Evolutionary conservation across 2,888 invertebrate species (phyloP).

Genomic region (Caenorhabditis uteleia): DNA sequence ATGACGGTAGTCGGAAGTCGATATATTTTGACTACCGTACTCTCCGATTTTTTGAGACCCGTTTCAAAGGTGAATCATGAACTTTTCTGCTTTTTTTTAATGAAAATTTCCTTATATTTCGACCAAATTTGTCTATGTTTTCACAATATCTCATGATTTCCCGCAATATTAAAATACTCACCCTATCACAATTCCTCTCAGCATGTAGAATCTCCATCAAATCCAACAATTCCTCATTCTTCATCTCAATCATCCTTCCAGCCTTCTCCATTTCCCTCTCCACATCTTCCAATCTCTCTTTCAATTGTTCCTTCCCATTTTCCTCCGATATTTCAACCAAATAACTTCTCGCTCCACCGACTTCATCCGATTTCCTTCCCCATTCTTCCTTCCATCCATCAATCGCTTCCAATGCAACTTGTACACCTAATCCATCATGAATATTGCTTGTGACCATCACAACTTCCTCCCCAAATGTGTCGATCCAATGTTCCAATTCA

Average conservation of each 20-base stretch:
- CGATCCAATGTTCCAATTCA: slow-evolving; percentile 29
- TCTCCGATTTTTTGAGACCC: no score
- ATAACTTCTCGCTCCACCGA: not conserved
- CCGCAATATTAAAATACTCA: not conserved
- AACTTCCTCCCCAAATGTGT: slow-evolving; percentile 24
- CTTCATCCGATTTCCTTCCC: slow-evolving; percentile 14
- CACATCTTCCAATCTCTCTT: slow-evolving; percentile 6
- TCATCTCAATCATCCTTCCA: slow-evolving; percentile 16
- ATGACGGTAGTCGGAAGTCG: no score
- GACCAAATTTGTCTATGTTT: not conserved
- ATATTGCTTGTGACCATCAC: slow-evolving; percentile 17
- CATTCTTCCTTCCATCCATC: slow-evolving; percentile 17
- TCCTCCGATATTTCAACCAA: no score
- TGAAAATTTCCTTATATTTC: no score
- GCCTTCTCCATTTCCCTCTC: slow-evolving; percentile 16
- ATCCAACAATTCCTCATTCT: slow-evolving; percentile 22
- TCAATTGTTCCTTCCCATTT: no score
- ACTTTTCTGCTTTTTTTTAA: not conserved
- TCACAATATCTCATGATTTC: not conserved
- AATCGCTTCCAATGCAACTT: slow-evolving; percentile 26
- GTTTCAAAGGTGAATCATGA: no score
- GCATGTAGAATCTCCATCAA: slow-evolving; percentile 17
- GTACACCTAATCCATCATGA: slow-evolving; percentile 23
- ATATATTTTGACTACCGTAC: no score
- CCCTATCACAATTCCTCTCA: slow-evolving; percentile 17